Evolutionary conservation across 2,113 vertebrate genomes (phyloP).

Genomic region (Excalfactoria chinensis): DNA sequence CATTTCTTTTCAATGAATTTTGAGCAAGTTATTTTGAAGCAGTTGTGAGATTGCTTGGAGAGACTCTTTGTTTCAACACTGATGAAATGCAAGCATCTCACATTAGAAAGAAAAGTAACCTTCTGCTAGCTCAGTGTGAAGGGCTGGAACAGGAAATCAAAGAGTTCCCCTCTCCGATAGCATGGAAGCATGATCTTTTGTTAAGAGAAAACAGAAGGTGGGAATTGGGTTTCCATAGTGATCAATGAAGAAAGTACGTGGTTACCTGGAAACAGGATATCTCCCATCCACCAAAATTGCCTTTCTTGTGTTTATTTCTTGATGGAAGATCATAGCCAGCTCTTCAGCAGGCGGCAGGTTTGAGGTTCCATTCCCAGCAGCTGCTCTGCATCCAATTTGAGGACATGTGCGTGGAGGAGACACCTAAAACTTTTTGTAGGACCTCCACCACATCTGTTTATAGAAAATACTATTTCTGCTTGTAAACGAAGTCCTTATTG

Average conservation of each 20-base stretch:
- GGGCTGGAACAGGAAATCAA: conserved; percentile 65
- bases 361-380: background rate
- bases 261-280: conserved; percentile 74
- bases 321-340: conserved; percentile 44
- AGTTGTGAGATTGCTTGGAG: background rate
- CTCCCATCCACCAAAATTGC: conserved; percentile 5
- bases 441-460: background rate
- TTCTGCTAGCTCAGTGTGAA: background rate
- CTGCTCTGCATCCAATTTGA: background rate
- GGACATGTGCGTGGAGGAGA: background rate
- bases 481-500: background rate
- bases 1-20: background rate
- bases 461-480: background rate
- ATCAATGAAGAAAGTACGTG: conserved; percentile 61
- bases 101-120: conserved; percentile 40
- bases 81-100: background rate
- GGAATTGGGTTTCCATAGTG: conserved; percentile 74
- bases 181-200: conserved; percentile 50
- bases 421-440: background rate
- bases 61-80: conserved; percentile 22
- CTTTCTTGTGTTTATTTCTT: conserved; percentile 59
- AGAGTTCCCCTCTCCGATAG: conserved; percentile 29
- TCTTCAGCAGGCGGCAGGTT: background rate
- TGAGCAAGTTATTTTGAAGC: conserved; percentile 37
- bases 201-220: conserved; percentile 64